These are phyloP conservation scores for Artemia franciscana DNA, from an alignment of 1,140 invertebrate species.

Conservation along the genomic window DNA sequence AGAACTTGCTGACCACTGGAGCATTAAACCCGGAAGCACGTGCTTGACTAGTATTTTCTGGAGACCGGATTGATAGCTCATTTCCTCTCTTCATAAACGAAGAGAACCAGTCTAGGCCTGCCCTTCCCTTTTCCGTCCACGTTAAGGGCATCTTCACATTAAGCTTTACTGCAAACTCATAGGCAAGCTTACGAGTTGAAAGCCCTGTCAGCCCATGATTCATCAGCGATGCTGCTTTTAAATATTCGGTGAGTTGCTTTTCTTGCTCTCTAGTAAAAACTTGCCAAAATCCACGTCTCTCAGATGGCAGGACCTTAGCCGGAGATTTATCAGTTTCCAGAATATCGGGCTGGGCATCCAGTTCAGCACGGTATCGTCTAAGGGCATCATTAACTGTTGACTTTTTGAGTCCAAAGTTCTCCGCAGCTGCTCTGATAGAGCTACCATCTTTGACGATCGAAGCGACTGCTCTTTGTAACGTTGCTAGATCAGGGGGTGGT, in stretches of 20 bases:
- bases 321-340: not conserved
- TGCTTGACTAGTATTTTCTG: slow-evolving; percentile 1
- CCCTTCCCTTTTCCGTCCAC: slow-evolving; percentile 2
- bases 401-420: not conserved
- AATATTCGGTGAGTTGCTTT: not conserved
- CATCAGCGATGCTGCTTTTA: not conserved
- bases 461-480: not conserved
- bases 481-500: not conserved
- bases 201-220: not conserved
- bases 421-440: not conserved
- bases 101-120: not conserved
- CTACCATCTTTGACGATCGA: not conserved
- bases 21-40: not conserved
- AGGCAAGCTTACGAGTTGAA: slow-evolving; percentile 17
- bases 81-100: not conserved
- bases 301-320: not conserved
- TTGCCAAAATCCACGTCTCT: not conserved
- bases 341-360: not conserved
- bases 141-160: slow-evolving; percentile 16
- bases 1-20: not conserved
- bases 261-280: not conserved
- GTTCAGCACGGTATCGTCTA: not conserved
- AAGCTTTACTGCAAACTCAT: slow-evolving; percentile 17
- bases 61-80: not conserved
- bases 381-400: not conserved